phyloP scores from a whole-genome alignment of 2,113 vertebrate genomes.

The Apus apus region DNA sequence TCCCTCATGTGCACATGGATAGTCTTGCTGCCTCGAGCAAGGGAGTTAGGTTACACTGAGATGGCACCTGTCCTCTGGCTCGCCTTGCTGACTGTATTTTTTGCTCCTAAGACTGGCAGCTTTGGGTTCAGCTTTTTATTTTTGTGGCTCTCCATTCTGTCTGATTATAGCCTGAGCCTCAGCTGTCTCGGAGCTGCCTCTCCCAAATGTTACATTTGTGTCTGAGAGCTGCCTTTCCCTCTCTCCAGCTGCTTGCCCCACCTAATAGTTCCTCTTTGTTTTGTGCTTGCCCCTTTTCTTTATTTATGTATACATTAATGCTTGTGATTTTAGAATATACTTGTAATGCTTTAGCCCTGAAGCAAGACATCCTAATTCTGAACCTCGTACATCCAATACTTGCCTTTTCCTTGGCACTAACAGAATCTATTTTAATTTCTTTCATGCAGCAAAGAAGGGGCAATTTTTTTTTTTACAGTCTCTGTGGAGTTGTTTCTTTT shows the following conservation, averaged over 20 bases:
- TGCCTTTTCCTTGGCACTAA: neutral
- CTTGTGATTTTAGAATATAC: neutral
- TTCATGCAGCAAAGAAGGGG: neutral
- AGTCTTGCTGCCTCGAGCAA: neutral
- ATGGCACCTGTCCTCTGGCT: neutral
- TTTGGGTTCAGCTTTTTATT: neutral
- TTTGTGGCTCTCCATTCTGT: neutral
- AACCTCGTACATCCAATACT: neutral
- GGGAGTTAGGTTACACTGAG: neutral
- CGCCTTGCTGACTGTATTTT: neutral
- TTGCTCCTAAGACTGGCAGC: neutral
- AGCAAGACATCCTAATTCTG: neutral
- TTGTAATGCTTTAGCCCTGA: neutral
- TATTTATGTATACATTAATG: neutral
- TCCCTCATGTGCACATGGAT: neutral
- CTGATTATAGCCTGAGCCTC: neutral
- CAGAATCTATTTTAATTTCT: neutral
- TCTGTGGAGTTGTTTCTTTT: neutral
- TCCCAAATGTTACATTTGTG: neutral
- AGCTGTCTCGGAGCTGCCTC: slow-evolving; percentile 21
- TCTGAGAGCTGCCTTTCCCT: neutral
- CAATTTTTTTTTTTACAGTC: neutral
- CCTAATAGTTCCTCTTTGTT: slow-evolving; percentile 14
- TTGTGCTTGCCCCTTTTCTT: neutral
- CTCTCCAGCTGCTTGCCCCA: slow-evolving; percentile 36